Percentiles rank a stretch among this genome's conserved stretches.
Evolutionary conservation across 2,888 invertebrate species (phyloP).

Genomic region (Cheilosia vulpina): DNA sequence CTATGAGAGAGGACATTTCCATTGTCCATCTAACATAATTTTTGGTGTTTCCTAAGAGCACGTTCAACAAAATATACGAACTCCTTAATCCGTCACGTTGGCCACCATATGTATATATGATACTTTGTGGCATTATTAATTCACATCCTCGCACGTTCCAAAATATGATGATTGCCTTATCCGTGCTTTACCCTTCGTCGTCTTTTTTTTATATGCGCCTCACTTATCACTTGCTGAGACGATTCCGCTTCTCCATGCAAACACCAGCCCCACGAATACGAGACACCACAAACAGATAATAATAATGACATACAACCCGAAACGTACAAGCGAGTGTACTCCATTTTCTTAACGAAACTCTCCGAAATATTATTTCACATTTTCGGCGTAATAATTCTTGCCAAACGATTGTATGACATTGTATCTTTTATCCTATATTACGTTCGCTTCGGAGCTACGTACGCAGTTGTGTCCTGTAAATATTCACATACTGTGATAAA

Average conservation of each 20-base stretch:
- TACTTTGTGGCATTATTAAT: conserved; percentile 61
- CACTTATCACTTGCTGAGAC: conserved; percentile 19
- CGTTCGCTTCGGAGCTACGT: background rate
- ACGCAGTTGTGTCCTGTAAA: conserved; percentile 19
- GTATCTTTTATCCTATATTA: conserved; percentile 67
- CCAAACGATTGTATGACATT: conserved; percentile 69
- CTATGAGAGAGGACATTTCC: background rate
- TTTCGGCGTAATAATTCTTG: conserved; percentile 59
- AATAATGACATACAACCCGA: conserved; percentile 47
- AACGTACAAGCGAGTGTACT: conserved; percentile 42
- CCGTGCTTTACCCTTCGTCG: conserved; percentile 27
- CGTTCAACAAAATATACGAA: conserved; percentile 32
- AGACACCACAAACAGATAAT: conserved; percentile 35
- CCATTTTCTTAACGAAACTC: conserved; percentile 44
- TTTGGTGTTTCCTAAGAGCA: conserved; percentile 22
- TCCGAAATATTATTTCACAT: conserved; percentile 57
- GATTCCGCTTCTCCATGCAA: background rate
- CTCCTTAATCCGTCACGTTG: conserved; percentile 44
- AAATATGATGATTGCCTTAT: conserved; percentile 67
- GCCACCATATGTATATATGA: conserved; percentile 23
- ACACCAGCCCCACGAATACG: background rate
- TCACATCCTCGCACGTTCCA: conserved; percentile 59
- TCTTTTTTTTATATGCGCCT: background rate
- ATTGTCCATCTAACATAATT: conserved; percentile 9
- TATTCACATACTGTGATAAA: conserved; percentile 7